Evolutionary conservation across 2,888 invertebrate genomes (phyloP).

Genomic region (Nomada ruficornis): DNA sequence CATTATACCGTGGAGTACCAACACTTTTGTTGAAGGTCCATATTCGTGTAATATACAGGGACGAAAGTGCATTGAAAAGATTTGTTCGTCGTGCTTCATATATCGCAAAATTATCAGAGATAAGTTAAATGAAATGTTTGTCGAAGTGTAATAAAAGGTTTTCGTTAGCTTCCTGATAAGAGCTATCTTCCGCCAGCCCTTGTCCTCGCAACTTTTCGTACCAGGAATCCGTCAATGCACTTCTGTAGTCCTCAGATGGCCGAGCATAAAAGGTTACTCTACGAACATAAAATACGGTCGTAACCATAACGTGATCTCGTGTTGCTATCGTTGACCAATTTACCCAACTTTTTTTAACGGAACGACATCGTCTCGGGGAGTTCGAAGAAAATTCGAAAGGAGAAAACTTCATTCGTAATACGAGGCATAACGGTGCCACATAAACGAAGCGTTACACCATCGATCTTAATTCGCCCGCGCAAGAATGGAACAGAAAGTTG

Average conservation of each 20-base stretch:
- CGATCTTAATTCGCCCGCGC: conserved; percentile 56
- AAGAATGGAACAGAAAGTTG: neutral
- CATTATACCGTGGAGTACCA: too few species aligned
- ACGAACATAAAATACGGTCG: conserved; percentile 9
- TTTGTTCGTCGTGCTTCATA: too few species aligned
- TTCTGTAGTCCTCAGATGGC: too few species aligned
- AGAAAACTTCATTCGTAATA: conserved; percentile 15
- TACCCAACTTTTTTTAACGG: conserved; percentile 25
- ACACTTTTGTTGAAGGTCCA: too few species aligned
- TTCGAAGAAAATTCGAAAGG: conserved; percentile 1
- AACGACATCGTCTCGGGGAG: neutral
- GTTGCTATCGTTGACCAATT: neutral
- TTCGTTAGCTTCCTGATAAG: neutral
- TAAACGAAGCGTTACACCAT: conserved; percentile 51
- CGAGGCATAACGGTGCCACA: conserved; percentile 19
- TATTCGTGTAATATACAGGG: too few species aligned
- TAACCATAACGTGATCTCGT: conserved; percentile 9
- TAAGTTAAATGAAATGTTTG: conserved; percentile 1
- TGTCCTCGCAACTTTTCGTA: neutral
- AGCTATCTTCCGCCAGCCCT: neutral
- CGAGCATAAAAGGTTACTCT: neutral
- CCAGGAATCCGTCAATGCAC: neutral
- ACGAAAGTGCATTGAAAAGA: too few species aligned
- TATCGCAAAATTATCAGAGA: neutral
- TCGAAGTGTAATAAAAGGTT: neutral